Base-by-base conservation (phyloP, 2,888 invertebrate species). In the Myopa testacea region DNA sequence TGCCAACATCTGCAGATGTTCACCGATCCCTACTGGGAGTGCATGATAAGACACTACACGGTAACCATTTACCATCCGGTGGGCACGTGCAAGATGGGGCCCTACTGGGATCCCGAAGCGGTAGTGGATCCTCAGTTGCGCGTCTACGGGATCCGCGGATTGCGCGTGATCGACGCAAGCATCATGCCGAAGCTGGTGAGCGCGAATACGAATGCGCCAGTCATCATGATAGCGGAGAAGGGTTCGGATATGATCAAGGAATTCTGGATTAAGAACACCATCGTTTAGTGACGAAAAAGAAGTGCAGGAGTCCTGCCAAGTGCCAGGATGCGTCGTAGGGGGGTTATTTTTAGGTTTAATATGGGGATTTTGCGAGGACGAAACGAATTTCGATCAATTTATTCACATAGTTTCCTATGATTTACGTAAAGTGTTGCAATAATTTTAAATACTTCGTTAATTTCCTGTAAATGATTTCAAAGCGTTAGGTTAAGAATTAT, bases 221-320 rank as follows among this genome's bases (percentile, higher is more conserved):
- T 92, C 0, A 95, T 97, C 50, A 97, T 97, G 96, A 94, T 97
- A 69, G 97, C 93, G 0, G 97, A 97, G 86, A 97, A 96, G 87
- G 96, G 95, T 0, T 92, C 96, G 12, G 96, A 97, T 85, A 91
- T 97, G 92, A 94, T 97, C 71, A 96, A 96, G 86, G 93, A 95
- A 82, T 94, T 92, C 85, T 96, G 96, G 96, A 88, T 94, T 77
- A 93, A 93, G 81, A 90, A 92, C 80, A 87, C 87, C 0, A 86
- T 87, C 87, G 91, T 85, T 79, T 84, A 81, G 70, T 45, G 37
- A 14, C 19, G 34, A 10, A 14, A 14, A 12, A 6, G 4, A 34
- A 37, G 52, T 37, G 40, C 12, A 19, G 10, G 19, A 65, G 16
- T 14, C 14, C 40, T 40, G 26, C 26, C 26, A 26, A 26, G 26